Conservation (phyloP, 2,797 vertebrate species). For the Holocentrus rufus region DNA sequence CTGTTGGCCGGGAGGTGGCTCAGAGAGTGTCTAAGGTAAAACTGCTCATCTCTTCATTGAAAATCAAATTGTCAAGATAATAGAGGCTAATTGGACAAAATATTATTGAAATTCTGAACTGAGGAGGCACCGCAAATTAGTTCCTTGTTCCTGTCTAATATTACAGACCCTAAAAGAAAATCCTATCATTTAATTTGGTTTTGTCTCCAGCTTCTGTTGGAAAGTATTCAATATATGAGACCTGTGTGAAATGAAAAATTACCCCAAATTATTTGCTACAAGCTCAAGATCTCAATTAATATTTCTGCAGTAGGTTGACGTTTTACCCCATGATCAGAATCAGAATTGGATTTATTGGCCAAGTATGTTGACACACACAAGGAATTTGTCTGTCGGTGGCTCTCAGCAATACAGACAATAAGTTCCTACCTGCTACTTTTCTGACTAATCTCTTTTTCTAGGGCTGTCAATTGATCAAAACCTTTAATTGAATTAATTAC, state of each 20-base stretch:
- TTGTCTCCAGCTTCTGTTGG: neutral
- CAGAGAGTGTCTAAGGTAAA: constrained; percentile 97
- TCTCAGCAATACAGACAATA: too few relatives aligned
- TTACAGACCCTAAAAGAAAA: neutral
- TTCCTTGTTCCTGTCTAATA: constrained; percentile 12
- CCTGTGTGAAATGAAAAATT: constrained; percentile 24
- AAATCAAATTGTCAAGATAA: constrained; percentile 2
- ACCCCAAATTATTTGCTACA: constrained; percentile 24
- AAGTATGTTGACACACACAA: too few relatives aligned
- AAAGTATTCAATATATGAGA: constrained; percentile 21
- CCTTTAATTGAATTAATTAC: too few relatives aligned
- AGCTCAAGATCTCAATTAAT: constrained; percentile 25
- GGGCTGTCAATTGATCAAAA: too few relatives aligned
- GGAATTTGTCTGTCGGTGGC: too few relatives aligned
- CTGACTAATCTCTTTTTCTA: constrained; percentile 32
- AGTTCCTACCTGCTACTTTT: constrained; percentile 38
- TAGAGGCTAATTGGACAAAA: constrained; percentile 4
- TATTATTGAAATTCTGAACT: neutral
- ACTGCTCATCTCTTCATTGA: constrained; percentile 9
- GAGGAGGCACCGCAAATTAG: neutral
- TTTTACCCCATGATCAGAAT: too few relatives aligned
- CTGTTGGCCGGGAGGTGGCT: constrained; percentile 96
- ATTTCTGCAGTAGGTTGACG: constrained; percentile 30
- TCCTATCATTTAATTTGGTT: neutral
- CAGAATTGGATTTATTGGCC: too few relatives aligned